Percentiles rank a stretch among this genome's conserved stretches.
These are phyloP conservation scores for Paedocypris micromegethes DNA, from an alignment of 2,797 vertebrate genomes.

Conservation along the genomic window DNA sequence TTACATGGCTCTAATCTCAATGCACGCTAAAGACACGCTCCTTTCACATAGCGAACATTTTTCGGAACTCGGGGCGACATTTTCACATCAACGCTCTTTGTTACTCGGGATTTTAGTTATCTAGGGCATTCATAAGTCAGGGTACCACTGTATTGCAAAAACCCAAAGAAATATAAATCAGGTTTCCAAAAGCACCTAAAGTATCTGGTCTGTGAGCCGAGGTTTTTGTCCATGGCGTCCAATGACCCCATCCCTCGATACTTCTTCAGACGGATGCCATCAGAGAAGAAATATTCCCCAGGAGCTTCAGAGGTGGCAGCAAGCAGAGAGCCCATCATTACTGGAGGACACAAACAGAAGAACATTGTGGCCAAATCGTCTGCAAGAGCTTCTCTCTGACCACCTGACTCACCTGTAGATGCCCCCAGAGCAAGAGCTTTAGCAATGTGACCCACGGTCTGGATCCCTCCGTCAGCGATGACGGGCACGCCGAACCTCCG, in stretches of 20 bases:
- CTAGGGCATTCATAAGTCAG: too few relatives aligned
- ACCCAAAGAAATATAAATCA: not conserved
- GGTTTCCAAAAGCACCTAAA: slow-evolving; percentile 78
- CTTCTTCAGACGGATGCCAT: slow-evolving; percentile 95
- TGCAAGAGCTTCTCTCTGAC: too few relatives aligned
- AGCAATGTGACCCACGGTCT: slow-evolving; percentile 88
- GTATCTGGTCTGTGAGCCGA: slow-evolving; percentile 93
- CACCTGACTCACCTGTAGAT: slow-evolving; percentile 79
- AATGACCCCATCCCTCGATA: slow-evolving; percentile 97
- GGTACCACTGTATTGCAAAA: too few relatives aligned
- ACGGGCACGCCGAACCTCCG: slow-evolving; percentile 89
- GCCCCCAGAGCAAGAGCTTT: slow-evolving; percentile 92
- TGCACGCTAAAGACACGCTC: too few relatives aligned
- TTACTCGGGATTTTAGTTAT: too few relatives aligned
- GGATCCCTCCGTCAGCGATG: slow-evolving; percentile 94
- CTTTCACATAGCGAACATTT: too few relatives aligned
- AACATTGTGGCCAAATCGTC: not conserved
- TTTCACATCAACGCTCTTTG: too few relatives aligned
- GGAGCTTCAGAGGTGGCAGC: slow-evolving; percentile 95
- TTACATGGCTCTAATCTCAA: too few relatives aligned
- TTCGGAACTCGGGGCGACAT: too few relatives aligned
- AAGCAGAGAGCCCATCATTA: slow-evolving; percentile 98
- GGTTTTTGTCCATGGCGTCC: slow-evolving; percentile 97
- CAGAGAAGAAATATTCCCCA: slow-evolving; percentile 96
- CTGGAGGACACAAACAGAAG: slow-evolving; percentile 55